phyloP scores from a whole-genome alignment of 2,797 vertebrate species.

The Chelidonichthys spinosus region DNA sequence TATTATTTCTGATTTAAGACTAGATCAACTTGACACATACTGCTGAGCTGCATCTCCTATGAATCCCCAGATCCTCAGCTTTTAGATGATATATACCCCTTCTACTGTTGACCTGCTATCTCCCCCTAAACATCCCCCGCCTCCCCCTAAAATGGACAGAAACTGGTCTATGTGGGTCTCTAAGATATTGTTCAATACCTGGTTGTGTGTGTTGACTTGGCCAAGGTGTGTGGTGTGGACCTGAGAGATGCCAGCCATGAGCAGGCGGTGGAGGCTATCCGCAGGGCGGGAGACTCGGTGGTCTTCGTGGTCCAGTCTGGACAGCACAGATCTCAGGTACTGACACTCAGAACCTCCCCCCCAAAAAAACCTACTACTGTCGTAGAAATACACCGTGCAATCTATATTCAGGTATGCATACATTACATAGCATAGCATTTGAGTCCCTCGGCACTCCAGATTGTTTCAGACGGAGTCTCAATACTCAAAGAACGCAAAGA shows the following conservation, averaged over 20 bases:
- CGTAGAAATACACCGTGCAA: neutral
- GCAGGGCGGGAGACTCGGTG: constrained; percentile 92
- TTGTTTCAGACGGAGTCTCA: constrained; percentile 23
- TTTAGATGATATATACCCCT: neutral
- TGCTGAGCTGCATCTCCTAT: neutral
- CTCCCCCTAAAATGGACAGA: neutral
- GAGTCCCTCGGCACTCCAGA: neutral
- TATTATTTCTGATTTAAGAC: neutral
- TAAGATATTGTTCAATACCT: neutral
- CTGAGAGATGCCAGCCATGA: constrained; percentile 96
- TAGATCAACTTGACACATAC: neutral
- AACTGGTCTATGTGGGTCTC: neutral
- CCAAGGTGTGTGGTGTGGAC: constrained; percentile 93
- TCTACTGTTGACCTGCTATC: neutral
- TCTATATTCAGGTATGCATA: neutral
- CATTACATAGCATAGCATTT: neutral
- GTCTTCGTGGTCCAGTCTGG: constrained; percentile 90
- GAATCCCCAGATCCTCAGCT: neutral
- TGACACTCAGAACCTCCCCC: neutral
- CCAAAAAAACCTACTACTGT: too few species aligned
- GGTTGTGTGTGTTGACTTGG: constrained; percentile 19
- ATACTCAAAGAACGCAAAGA: constrained; percentile 15
- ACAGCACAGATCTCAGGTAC: constrained; percentile 85
- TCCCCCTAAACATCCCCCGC: neutral
- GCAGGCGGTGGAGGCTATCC: constrained; percentile 96